Conservation (phyloP, 2,888 invertebrate species). For the Aleiodes testaceus region DNA sequence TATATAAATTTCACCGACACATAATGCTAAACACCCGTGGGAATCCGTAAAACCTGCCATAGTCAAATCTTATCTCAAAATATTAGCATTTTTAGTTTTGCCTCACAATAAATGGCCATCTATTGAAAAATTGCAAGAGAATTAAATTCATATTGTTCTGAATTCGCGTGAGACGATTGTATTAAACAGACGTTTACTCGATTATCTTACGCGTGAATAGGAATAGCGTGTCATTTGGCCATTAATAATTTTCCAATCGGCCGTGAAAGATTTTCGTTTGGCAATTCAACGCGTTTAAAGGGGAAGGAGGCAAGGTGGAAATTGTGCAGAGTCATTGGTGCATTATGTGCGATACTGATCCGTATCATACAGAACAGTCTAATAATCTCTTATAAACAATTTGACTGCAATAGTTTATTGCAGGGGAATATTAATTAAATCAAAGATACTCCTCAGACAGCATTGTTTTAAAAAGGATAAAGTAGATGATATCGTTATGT, state of each 20-base stretch:
- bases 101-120: not conserved
- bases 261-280: constrained; percentile 36
- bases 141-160: not conserved
- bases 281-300: constrained; percentile 33
- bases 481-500: constrained; percentile 28
- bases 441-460: not conserved
- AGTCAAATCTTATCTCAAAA: too few relatives aligned
- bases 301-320: too few relatives aligned
- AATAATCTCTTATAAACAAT: too few relatives aligned
- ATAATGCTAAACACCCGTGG: constrained; percentile 2
- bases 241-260: constrained; percentile 41
- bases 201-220: constrained; percentile 39
- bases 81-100: not conserved
- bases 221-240: constrained; percentile 47
- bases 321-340: not conserved
- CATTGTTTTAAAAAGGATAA: constrained; percentile 3
- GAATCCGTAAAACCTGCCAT: not conserved
- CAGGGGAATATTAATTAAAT: constrained; percentile 15
- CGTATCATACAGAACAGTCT: too few relatives aligned
- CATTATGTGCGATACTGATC: not conserved
- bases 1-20: not conserved
- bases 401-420: too few relatives aligned
- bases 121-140: constrained; percentile 4
- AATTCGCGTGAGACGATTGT: constrained; percentile 46
- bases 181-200: constrained; percentile 43